A percentile compares a stretch with the other conserved stretches of the same genome.
These are phyloP conservation scores for Nannoperca obscura DNA, from an alignment of 2,797 vertebrate genomes.

Conservation along the genomic window DNA sequence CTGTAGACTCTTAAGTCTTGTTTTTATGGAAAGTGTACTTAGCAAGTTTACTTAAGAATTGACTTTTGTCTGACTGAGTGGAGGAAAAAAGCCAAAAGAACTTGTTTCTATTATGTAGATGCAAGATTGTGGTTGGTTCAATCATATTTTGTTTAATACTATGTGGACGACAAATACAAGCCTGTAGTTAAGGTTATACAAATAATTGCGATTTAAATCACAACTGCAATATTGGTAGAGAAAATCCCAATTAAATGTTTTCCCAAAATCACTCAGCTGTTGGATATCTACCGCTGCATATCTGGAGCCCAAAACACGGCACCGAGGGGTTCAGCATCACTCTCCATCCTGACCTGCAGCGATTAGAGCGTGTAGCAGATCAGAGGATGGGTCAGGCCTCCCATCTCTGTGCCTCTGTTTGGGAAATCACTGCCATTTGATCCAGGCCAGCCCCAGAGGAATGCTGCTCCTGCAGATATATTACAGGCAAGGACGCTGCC, in stretches of 20 bases:
- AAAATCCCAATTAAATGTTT: slow-evolving; percentile 29
- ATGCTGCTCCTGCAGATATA: slow-evolving; percentile 81
- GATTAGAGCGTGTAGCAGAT: slow-evolving; percentile 78
- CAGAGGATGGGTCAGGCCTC: slow-evolving; percentile 83
- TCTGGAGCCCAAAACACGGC: slow-evolving; percentile 44
- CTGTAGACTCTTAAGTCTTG: background rate
- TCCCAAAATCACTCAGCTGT: slow-evolving; percentile 22
- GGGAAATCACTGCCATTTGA: slow-evolving; percentile 85
- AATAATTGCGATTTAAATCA: background rate
- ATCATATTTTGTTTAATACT: background rate
- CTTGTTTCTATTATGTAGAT: background rate
- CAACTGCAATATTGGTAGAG: background rate
- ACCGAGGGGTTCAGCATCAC: slow-evolving; percentile 60
- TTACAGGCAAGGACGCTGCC: slow-evolving; percentile 72
- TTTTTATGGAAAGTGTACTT: background rate
- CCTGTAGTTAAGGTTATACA: background rate
- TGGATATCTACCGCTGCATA: slow-evolving; percentile 28
- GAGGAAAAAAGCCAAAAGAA: background rate
- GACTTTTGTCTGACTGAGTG: background rate
- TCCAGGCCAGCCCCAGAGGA: slow-evolving; percentile 83
- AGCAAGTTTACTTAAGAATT: background rate
- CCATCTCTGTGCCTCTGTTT: slow-evolving; percentile 79
- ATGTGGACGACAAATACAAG: background rate
- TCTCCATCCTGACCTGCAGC: slow-evolving; percentile 78
- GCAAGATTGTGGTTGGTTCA: background rate